A percentile compares a stretch with the other conserved stretches of the same genome.
Evolutionary conservation across 2,113 vertebrate species (phyloP).

Genomic region (Pseudorectes ferrugineus): DNA sequence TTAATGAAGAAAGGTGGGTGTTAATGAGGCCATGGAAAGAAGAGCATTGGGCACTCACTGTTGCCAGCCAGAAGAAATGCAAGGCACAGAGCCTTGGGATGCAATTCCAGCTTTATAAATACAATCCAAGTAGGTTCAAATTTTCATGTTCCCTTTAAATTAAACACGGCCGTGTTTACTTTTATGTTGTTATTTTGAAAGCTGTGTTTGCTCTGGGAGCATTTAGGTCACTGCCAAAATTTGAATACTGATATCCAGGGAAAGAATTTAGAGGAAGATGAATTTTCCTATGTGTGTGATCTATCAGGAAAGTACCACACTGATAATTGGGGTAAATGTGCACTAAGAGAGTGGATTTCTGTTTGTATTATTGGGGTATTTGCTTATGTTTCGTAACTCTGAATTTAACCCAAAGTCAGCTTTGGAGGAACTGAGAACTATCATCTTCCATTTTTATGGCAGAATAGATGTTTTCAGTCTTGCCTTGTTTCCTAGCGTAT

Average conservation of each 20-base stretch:
- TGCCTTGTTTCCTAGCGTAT: neutral
- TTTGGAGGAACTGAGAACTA: neutral
- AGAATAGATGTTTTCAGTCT: neutral
- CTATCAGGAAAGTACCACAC: neutral
- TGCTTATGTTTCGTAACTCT: neutral
- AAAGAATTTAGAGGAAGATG: neutral
- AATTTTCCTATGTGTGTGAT: neutral
- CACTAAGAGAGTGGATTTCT: neutral
- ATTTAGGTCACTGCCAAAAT: neutral
- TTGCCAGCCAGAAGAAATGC: neutral
- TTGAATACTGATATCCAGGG: too few species aligned
- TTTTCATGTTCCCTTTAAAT: neutral
- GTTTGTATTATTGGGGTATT: neutral
- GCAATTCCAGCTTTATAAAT: neutral
- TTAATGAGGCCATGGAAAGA: neutral
- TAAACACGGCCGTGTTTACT: fast-evolving
- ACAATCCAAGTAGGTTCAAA: neutral
- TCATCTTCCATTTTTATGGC: neutral
- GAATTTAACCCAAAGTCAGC: neutral
- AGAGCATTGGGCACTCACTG: fast-evolving
- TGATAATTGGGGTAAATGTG: neutral
- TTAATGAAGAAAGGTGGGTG: neutral
- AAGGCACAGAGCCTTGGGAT: neutral
- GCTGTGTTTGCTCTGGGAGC: neutral
- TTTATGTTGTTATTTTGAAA: neutral